A percentile compares a stretch with the other conserved stretches of the same genome.
These are phyloP conservation scores for Xiphorhynchus elegans DNA, from an alignment of 2,113 vertebrate genomes.

Conservation along the genomic window DNA sequence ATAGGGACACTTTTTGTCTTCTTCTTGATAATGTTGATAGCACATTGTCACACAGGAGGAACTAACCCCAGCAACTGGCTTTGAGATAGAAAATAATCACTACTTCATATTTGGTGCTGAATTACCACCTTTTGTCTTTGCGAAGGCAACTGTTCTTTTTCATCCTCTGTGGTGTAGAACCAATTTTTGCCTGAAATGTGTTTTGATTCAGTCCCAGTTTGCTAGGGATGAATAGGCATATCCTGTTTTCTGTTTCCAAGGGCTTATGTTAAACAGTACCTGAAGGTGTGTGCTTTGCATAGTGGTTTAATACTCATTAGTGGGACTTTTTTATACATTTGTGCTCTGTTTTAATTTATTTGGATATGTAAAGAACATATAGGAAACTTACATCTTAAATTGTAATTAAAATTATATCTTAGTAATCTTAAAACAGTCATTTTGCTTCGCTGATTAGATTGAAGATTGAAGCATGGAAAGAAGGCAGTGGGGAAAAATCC, in stretches of 20 bases:
- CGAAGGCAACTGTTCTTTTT: background rate
- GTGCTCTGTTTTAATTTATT: background rate
- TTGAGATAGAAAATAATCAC: background rate
- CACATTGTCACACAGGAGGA: background rate
- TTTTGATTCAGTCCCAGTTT: background rate
- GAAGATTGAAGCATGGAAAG: background rate
- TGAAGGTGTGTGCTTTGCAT: background rate
- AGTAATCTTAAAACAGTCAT: fast-evolving
- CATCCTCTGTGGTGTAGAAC: background rate
- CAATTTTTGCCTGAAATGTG: background rate
- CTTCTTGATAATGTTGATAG: background rate
- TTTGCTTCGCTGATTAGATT: background rate
- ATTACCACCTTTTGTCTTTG: background rate
- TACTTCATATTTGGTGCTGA: background rate
- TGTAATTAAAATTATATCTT: too few species aligned
- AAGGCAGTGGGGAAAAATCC: background rate
- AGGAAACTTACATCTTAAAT: background rate
- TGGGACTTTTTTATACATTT: background rate
- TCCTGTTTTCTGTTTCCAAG: background rate
- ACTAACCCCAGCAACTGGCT: background rate
- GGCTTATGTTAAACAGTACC: background rate
- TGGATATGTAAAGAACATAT: background rate
- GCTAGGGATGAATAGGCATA: background rate
- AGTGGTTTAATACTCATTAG: background rate
- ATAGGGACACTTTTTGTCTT: background rate